Base-by-base conservation (phyloP, 2,888 invertebrate genomes). In the Linnaemya tessellans region DNA sequence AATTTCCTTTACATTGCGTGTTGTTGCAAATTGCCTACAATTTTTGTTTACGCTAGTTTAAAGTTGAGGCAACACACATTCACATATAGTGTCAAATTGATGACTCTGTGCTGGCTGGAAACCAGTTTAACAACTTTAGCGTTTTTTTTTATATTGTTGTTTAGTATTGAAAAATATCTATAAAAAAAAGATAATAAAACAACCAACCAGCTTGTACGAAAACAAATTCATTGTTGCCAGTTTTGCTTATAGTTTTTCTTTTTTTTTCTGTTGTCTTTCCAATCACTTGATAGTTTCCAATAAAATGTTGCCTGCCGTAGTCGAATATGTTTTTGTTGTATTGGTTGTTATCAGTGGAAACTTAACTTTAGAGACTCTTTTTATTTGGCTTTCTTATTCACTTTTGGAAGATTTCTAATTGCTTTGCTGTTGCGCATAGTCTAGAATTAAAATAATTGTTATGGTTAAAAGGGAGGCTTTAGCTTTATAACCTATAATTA, bases 1-100 rank as follows among this genome's bases (percentile, higher is more conserved):
- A n/a, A n/a, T 35, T 15, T 3, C 38, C 20, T 35, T 73, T 38
- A n/a, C 15, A 15, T 13, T 18, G 13, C 1, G 15, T 73, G 13
- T 38, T 46, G 88, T 87, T 41, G 13, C 67, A 80, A 86, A 84
- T 83, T 87, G 85, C 85, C 80, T 87, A 84, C 85, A 46, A 74
- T 85, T 80, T n/a, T 81, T 85, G 54, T 73, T 87, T 70, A 41
- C 35, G 62, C 15, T 74, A 46, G 46, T 65, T 65, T 38, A 56
- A 46, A 64, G 62, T 64, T 56, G 56, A 49, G 11, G 11, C 64
- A 65, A 58, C 22, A 62, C 22, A 62, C 41, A 38, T 22, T 20
- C 18, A 65, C 13, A 7, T 25, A 15, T 13, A 56, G 71, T 49
- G 74, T 64, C 74, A 68, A 79, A 74, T 67, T 78, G 62, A 79